Base-by-base conservation (phyloP, 2,797 vertebrate species). In the Botia almorhae region DNA sequence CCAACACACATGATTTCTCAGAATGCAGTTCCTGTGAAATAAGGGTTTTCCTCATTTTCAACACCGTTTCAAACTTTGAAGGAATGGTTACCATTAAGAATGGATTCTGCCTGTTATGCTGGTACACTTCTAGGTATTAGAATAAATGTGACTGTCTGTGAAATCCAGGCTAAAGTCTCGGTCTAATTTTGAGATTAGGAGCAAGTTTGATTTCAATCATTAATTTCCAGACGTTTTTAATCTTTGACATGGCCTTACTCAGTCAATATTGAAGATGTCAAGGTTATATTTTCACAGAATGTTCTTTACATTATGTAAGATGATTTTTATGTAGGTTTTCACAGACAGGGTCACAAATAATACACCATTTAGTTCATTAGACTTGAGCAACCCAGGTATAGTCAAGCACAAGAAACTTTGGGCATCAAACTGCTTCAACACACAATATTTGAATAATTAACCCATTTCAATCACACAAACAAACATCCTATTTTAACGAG, bases 11-110 rank as follows among this genome's bases (percentile, higher is more conserved):
- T 29, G 14, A 58, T 78, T 56, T 70, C 26, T 53, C 48, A n/a
- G 26, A 26, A 71, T 53, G 19, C 23, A 53, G 64, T 79, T 7
- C n/a, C 55, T 17, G 17, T 43, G n/a, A 78, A 43, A 71, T 3
- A 39, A 55, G n/a, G 53, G 55, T 71, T 78, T 51, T 39, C 76
- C 55, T 51, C 67, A 69, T 33, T 78, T n/a, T 50, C 11, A 55
- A 61, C 21, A 61, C 26, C 61, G 26, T 64, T 71, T 70, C 12
- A 51, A 50, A 67, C 56, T 56, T 14, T 14, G 10, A 16, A 2
- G 46, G 26, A 69, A 39, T 26, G 23, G 23, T 43, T 56, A 56
- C 55, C 19, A 65, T 7, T 6, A 14, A 53, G 17, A n/a, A n/a
- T 53, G 58, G 23, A 51, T 63, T 74, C 48, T 29, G 69, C 23